Conservation (phyloP, 2,888 invertebrate species). For the Cerceris rybyensis region DNA sequence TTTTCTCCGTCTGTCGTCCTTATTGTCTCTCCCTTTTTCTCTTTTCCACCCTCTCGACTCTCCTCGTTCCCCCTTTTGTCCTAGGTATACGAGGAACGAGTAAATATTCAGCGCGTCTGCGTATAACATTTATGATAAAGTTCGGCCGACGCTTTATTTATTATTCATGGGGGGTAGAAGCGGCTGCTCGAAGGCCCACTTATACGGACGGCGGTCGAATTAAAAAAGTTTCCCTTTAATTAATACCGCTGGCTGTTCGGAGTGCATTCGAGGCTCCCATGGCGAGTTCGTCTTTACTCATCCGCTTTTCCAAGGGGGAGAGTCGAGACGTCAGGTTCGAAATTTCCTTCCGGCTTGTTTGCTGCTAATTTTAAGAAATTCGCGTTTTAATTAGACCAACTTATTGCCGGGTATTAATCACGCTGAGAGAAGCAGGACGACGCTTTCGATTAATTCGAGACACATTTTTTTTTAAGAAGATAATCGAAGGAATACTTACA, state of each 20-base stretch:
- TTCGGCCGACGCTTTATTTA: conserved; percentile 67
- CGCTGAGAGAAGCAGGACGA: background rate
- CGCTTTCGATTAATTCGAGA: background rate
- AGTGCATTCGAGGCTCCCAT: conserved; percentile 34
- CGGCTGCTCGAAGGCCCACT: conserved; percentile 41
- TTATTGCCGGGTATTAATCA: conserved; percentile 19
- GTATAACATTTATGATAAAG: conserved; percentile 72
- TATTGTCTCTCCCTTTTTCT: background rate
- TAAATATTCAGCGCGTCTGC: conserved; percentile 69
- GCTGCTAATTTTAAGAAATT: conserved; percentile 44
- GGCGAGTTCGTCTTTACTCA: conserved; percentile 2
- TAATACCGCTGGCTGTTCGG: conserved; percentile 62
- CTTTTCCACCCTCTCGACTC: background rate
- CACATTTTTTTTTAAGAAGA: background rate
- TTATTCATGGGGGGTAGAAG: conserved; percentile 63
- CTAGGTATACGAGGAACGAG: conserved; percentile 46
- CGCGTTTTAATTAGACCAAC: conserved; percentile 42
- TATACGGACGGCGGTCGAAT: conserved; percentile 62
- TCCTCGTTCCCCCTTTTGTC: conserved; percentile 49
- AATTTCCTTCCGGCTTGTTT: conserved; percentile 22
- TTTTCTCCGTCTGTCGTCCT: background rate
- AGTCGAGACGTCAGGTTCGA: conserved; percentile 25
- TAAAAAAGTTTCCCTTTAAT: conserved; percentile 72
- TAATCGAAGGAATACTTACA: background rate
- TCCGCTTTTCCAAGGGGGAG: conserved; percentile 16